phyloP scores from a whole-genome alignment of 2,888 invertebrate genomes.

The Mythimna pallens region DNA sequence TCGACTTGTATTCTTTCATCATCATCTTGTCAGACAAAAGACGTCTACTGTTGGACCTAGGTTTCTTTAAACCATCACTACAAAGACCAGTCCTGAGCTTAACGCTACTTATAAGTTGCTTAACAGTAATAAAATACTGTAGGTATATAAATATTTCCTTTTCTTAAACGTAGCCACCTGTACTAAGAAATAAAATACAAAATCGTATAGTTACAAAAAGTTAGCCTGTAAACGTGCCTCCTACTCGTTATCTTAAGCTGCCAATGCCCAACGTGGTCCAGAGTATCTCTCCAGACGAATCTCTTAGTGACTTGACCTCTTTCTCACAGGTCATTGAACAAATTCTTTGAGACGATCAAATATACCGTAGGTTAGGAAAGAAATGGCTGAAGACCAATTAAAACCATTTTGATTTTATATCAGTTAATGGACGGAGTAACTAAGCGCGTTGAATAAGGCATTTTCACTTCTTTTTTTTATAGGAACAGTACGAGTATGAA shows the following conservation, averaged over 20 bases:
- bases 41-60: too few relatives aligned
- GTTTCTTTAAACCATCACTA: too few relatives aligned
- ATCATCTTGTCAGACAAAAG: too few relatives aligned
- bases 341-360: constrained; percentile 15
- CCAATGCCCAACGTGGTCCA: constrained; percentile 31
- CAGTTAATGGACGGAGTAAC: constrained; percentile 28
- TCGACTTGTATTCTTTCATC: too few relatives aligned
- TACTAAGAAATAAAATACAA: constrained; percentile 3
- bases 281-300: constrained; percentile 44
- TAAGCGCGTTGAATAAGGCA: neutral
- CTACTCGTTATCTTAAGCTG: constrained; percentile 34
- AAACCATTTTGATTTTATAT: constrained; percentile 30
- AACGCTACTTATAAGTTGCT: too few relatives aligned
- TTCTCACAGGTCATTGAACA: constrained; percentile 46
- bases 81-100: too few relatives aligned
- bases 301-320: constrained; percentile 51
- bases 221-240: constrained; percentile 11
- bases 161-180: neutral
- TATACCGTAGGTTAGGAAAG: constrained; percentile 20
- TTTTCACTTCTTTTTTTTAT: too few relatives aligned
- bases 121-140: too few relatives aligned
- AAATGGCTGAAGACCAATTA: constrained; percentile 38
- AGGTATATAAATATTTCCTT: neutral
- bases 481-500: too few relatives aligned
- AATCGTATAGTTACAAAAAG: constrained; percentile 10